Conservation (phyloP, 2,888 invertebrate species). For the Mythimna albipuncta region DNA sequence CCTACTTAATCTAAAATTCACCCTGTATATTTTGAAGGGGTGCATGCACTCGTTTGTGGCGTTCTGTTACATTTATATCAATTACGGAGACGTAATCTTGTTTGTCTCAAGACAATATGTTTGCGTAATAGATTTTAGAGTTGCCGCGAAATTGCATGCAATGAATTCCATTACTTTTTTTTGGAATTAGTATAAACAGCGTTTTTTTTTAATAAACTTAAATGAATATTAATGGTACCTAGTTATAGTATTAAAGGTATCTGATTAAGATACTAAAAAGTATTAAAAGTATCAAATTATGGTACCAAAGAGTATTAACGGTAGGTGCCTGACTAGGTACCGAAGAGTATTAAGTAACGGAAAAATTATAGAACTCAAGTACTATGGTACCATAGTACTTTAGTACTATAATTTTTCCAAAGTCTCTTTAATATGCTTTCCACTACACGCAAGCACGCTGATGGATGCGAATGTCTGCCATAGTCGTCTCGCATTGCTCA, state of each 20-base stretch:
- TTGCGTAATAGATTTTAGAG: conserved; percentile 14
- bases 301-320: no score
- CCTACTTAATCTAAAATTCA: neutral
- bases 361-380: no score
- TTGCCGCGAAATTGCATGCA: neutral
- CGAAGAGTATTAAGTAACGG: no score
- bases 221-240: neutral
- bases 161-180: neutral
- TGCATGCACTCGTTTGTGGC: conserved; percentile 40
- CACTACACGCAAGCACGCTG: no score
- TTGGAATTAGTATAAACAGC: neutral
- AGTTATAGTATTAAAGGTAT: neutral
- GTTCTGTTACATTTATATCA: conserved; percentile 50
- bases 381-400: no score
- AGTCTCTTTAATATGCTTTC: no score
- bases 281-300: no score
- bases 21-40: conserved; percentile 39
- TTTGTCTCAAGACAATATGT: conserved; percentile 33
- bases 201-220: neutral
- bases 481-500: no score
- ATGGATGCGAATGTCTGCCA: no score
- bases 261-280: no score
- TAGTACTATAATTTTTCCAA: no score
- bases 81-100: conserved; percentile 44
- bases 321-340: no score